phyloP scores from a whole-genome alignment of 2,113 vertebrate genomes.

The Lophius piscatorius region DNA sequence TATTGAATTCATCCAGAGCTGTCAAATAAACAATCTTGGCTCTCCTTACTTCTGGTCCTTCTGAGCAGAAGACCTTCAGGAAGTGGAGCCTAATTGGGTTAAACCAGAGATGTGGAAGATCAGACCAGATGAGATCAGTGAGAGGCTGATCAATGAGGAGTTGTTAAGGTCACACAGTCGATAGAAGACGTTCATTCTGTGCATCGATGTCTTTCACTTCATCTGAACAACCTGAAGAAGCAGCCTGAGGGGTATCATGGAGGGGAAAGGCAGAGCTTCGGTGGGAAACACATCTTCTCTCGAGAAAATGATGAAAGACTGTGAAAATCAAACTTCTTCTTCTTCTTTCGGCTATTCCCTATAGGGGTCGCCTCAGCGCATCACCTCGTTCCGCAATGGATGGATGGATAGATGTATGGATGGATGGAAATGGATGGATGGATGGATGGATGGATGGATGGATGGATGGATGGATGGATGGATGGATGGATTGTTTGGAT shows the following conservation, averaged over 20 bases:
- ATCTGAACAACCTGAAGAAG: conserved; percentile 13
- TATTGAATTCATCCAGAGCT: too few relatives aligned
- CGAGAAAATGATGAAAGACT: conserved; percentile 8
- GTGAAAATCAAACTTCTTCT: too few relatives aligned
- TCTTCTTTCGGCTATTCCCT: too few relatives aligned
- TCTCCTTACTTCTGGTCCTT: not conserved
- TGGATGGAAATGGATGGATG: too few relatives aligned
- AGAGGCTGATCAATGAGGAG: conserved; percentile 24
- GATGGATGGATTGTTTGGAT: too few relatives aligned
- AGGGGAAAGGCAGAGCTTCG: not conserved
- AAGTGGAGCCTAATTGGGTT: conserved; percentile 6
- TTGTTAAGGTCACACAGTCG: conserved; percentile 24
- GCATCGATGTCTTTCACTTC: conserved; percentile 32
- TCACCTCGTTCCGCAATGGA: too few relatives aligned
- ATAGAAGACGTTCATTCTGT: conserved; percentile 23
- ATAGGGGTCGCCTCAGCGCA: too few relatives aligned
- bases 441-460: too few relatives aligned
- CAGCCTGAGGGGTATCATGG: conserved; percentile 17
- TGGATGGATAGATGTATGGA: too few relatives aligned
- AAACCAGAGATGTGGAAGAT: conserved; percentile 3
- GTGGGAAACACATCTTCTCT: conserved; percentile 37
- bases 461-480: too few relatives aligned
- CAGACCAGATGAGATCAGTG: conserved; percentile 15
- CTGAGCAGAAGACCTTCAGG: not conserved
- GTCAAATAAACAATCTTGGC: not conserved